These are phyloP conservation scores for Calosoma granatense DNA, from an alignment of 1,140 invertebrate genomes.

Conservation along the genomic window DNA sequence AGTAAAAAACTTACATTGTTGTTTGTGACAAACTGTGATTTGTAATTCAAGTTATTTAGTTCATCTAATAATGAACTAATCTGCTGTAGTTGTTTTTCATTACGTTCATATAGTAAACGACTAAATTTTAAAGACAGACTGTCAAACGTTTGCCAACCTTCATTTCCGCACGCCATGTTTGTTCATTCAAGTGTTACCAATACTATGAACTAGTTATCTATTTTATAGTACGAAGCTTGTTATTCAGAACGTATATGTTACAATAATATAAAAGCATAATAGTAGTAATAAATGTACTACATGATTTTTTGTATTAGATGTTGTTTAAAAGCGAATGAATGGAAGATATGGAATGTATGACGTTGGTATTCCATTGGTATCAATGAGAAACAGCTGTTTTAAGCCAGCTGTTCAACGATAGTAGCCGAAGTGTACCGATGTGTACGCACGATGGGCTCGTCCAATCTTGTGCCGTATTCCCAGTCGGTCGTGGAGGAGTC, in stretches of 20 bases:
- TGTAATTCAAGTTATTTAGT: conserved; percentile 36
- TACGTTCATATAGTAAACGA: conserved; percentile 27
- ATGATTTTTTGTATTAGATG: no score
- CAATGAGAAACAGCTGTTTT: not conserved
- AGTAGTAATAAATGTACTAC: no score
- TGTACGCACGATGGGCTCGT: not conserved
- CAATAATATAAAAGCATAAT: no score
- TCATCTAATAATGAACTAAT: conserved; percentile 33
- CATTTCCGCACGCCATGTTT: conserved; percentile 16
- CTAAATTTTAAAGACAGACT: conserved; percentile 31
- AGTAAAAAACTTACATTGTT: conserved; percentile 28
- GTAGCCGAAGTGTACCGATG: not conserved
- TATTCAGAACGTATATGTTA: no score
- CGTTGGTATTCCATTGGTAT: not conserved
- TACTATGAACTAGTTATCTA: not conserved
- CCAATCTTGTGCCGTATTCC: not conserved
- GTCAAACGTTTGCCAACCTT: conserved; percentile 24
- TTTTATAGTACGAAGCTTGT: conserved; percentile 14
- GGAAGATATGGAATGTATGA: not conserved
- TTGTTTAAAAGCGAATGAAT: conserved; percentile 1
- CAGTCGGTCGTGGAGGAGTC: not conserved
- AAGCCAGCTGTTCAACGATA: not conserved
- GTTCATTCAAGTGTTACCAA: not conserved
- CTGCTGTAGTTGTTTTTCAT: conserved; percentile 30
- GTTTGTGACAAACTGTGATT: conserved; percentile 26